Evolutionary conservation across 2,113 vertebrate species (phyloP).

Genomic region (Equus quagga): DNA sequence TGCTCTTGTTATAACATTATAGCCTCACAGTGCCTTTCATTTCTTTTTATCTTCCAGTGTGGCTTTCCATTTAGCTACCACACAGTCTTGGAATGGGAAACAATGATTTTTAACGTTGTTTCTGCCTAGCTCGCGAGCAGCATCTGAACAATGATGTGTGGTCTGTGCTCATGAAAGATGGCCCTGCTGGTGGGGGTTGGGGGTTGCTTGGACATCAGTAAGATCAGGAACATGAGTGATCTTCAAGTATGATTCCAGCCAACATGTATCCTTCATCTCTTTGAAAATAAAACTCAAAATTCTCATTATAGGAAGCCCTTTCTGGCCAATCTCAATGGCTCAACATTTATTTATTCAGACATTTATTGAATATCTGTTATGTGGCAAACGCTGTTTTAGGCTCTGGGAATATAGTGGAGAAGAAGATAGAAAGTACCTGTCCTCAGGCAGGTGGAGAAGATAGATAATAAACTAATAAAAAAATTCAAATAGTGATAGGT

Average conservation of each 20-base stretch:
- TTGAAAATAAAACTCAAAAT: conserved; percentile 19
- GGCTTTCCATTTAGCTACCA: background rate
- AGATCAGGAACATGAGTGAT: background rate
- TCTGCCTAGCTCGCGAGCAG: background rate
- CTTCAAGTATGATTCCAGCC: background rate
- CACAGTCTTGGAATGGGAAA: background rate
- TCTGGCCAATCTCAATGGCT: background rate
- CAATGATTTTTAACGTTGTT: background rate
- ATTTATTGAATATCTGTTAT: background rate
- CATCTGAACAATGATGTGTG: background rate
- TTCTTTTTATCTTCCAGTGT: background rate
- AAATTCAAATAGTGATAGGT: background rate
- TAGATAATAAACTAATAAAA: background rate
- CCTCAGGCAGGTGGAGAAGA: background rate
- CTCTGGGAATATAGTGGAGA: background rate
- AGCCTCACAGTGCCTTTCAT: background rate
- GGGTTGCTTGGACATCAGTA: background rate
- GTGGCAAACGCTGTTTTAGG: background rate
- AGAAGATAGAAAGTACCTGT: background rate
- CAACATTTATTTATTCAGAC: background rate
- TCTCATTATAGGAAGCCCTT: background rate
- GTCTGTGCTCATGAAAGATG: background rate
- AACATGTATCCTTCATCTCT: background rate
- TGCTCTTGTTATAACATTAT: background rate
- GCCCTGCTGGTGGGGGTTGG: background rate